Base-by-base conservation (phyloP, 2,888 invertebrate species). In the Cylindroiulus punctatus region DNA sequence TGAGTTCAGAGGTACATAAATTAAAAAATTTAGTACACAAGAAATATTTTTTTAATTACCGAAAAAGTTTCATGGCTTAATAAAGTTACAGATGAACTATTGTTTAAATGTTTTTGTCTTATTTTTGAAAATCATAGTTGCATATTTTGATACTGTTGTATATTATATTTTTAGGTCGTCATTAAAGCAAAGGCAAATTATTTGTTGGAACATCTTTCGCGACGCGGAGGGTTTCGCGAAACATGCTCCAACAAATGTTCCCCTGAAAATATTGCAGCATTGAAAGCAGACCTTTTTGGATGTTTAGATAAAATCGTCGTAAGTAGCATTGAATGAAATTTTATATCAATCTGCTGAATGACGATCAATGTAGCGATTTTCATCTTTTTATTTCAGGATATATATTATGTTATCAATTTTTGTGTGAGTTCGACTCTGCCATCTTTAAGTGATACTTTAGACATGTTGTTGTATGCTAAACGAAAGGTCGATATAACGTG, bases 291-390 rank as follows among this genome's bases (percentile, higher is more conserved):
- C n/a, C 83, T 83, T n/a, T 83, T n/a, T 22, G 36, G 22, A 22
- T 83, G 42, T 83, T 83, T 83, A 44, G 44, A 83, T 83, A 42
- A 40, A 42, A 83, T 83, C 2, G 12, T 1, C n/a, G 83, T 83
- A 19, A 83, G 83, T 83, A 40, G 12, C 32, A 36, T 7, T 19
- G 17, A 12, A 47, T 12, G 26, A 76, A 76, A 44, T 40, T n/a
- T 19, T 83, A 1, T n/a, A 22, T 26, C n/a, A 5, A n/a, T n/a
- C 2, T 0, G n/a, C 52, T 52, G n/a, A 81, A 36, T 26, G 81
- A 14, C 19, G 10, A 19, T 17, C 32, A 5, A 0, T 7, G 12
- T 81, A 81, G 26, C 40, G 19, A 7, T 26, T 83, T 40, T 82
- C 8, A 14, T 82, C 2, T 17, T n/a, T 83, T 17, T 76, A 17